Evolutionary conservation across 2,888 invertebrate species (phyloP), one percentile per base, ranked within the genome.

Genomic region (Horisme vitalbata): DNA sequence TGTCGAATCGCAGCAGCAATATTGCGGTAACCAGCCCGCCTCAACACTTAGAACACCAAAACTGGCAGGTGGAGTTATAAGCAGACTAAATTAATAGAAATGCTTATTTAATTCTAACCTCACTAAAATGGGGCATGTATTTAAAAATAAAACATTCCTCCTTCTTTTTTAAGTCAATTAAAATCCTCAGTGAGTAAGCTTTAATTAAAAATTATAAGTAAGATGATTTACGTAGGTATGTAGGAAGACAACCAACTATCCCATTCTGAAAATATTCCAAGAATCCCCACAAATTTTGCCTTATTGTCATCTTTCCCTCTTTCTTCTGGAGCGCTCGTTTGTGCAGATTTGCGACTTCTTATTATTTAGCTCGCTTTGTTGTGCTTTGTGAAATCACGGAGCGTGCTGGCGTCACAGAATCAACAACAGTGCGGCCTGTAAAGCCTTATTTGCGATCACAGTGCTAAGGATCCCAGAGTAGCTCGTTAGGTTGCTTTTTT

Each of bases 301-400:
- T 24, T 18, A 50, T 37, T 37, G 50, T 36, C 13, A 13, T 37
- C 33, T 9, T 20, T 30, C 20, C 20, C 9, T 7, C n/a, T 9
- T 32, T 11, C 9, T 21, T 14, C 28, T 7, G 11, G 14, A n/a
- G 2, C n/a, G 4, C 6, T 31, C 26, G 33, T 27, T 27, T 13
- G 32, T 12, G 26, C 27, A 28, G 21, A 36, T 45, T 36, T 41
- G 35, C 20, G 35, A 44, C 15, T 45, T 41, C 23, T 45, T 41
- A 32, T 45, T 27, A 50, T 45, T 21, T 41, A 23, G n/a, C 27
- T 41, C 30, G 21, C 49, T 33, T 49, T 44, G 31, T 47, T 32
- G 26, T 31, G 18, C 41, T 35, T 30, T 35, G 31, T 39, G 48
- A 37, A 48, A 38, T 48, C 43, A 20, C 23, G 14, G 14, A 13